Conservation (phyloP, 2,113 vertebrate genomes). For the Delphinapterus leucas region DNA sequence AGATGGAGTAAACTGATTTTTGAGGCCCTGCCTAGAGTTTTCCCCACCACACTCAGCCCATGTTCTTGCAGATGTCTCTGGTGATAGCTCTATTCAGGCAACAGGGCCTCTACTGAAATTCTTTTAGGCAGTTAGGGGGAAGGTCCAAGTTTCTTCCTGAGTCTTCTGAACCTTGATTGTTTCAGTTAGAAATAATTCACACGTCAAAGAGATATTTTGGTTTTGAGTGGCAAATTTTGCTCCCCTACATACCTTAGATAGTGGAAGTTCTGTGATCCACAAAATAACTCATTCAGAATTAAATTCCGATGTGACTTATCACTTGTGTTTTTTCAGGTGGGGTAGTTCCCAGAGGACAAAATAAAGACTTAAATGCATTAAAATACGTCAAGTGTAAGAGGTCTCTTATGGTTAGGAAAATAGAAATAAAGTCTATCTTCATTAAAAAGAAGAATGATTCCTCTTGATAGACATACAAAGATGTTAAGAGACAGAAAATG, state of each 20-base stretch:
- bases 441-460: background rate
- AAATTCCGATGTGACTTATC: background rate
- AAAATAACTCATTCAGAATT: background rate
- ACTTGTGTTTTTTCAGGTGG: background rate
- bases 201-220: background rate
- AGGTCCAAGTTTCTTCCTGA: background rate
- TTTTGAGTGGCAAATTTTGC: background rate
- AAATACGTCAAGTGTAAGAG: background rate
- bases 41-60: background rate
- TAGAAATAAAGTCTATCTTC: background rate
- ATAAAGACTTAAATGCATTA: background rate
- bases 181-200: background rate
- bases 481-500: background rate
- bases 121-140: background rate
- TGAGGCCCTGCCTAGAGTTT: background rate
- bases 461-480: background rate
- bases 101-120: background rate
- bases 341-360: background rate
- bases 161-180: background rate
- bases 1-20: background rate
- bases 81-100: no score
- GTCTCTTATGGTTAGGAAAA: background rate
- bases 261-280: background rate
- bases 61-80: background rate
- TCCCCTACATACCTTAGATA: background rate